Conservation (phyloP, 1,140 invertebrate species). For the Diprion similis region DNA sequence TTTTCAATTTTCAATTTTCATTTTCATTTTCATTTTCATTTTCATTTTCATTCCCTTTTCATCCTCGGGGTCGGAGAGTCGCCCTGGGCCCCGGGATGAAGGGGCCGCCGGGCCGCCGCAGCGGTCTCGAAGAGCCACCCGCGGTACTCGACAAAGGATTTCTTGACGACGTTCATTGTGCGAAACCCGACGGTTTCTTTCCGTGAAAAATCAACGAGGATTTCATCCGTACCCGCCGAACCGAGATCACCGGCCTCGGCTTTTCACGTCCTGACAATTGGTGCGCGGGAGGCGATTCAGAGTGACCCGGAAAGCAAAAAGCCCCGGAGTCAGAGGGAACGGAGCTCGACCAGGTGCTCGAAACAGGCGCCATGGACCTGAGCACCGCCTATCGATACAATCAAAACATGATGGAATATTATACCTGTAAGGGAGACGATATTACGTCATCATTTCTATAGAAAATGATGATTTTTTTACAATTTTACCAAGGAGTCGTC, state of each 20-base stretch:
- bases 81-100: slow-evolving; percentile 34
- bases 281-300: too few species aligned
- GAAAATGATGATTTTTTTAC: too few species aligned
- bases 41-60: too few species aligned
- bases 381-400: slow-evolving; percentile 94
- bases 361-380: slow-evolving; percentile 75
- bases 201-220: slow-evolving; percentile 32
- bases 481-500: too few species aligned
- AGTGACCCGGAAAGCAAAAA: too few species aligned
- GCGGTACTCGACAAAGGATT: slow-evolving; percentile 50
- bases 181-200: slow-evolving; percentile 39
- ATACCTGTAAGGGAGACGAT: slow-evolving; percentile 83
- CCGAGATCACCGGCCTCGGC: background rate
- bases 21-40: too few species aligned
- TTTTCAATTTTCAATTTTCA: too few species aligned
- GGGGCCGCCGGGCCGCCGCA: slow-evolving; percentile 37
- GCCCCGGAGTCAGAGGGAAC: too few species aligned
- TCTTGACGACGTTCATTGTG: slow-evolving; percentile 56
- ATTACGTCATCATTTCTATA: background rate
- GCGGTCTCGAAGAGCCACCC: slow-evolving; percentile 40
- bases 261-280: too few species aligned
- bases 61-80: too few species aligned
- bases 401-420: slow-evolving; percentile 98
- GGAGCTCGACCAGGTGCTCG: background rate
- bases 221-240: background rate